These are phyloP conservation scores for Drosophila mulleri DNA, from an alignment of 2,888 invertebrate genomes.

Conservation along the genomic window DNA sequence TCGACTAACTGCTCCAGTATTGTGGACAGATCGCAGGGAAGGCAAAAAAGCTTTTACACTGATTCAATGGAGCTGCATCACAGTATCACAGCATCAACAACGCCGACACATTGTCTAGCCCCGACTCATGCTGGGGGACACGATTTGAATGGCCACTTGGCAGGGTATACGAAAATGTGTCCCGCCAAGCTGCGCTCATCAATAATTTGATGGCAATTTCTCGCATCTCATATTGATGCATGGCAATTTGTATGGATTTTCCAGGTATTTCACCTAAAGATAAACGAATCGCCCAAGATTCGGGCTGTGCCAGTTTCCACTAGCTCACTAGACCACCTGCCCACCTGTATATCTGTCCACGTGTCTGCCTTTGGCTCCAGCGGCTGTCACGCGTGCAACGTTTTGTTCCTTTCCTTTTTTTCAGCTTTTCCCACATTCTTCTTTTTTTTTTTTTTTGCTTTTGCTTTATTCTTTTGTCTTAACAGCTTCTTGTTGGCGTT, in stretches of 20 bases:
- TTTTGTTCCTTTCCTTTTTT: constrained; percentile 10
- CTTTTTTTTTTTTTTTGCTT: not conserved
- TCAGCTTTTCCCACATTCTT: not conserved
- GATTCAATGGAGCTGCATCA: not conserved
- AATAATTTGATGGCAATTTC: constrained; percentile 68
- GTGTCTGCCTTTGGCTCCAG: not conserved
- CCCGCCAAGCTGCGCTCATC: constrained; percentile 59
- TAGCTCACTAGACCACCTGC: not conserved
- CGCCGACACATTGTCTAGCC: not conserved
- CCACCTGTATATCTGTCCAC: not conserved
- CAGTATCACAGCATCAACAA: not conserved
- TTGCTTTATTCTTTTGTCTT: constrained; percentile 15
- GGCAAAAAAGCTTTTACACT: too few relatives aligned
- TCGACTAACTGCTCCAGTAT: not conserved
- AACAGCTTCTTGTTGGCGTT: constrained; percentile 41
- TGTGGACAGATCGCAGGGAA: not conserved
- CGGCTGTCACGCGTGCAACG: constrained; percentile 12
- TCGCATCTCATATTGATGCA: constrained; percentile 68
- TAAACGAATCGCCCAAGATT: constrained; percentile 21
- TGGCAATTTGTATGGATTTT: constrained; percentile 68
- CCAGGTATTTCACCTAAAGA: constrained; percentile 42
- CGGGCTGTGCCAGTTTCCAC: constrained; percentile 13
- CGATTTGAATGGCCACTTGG: not conserved
- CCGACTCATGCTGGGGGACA: not conserved
- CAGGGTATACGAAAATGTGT: constrained; percentile 13